These are phyloP conservation scores for Halisarca cf. caerulea DNA, from an alignment of 37 sponge, comb jelly and placozoan genomes.

Conservation along the genomic window DNA sequence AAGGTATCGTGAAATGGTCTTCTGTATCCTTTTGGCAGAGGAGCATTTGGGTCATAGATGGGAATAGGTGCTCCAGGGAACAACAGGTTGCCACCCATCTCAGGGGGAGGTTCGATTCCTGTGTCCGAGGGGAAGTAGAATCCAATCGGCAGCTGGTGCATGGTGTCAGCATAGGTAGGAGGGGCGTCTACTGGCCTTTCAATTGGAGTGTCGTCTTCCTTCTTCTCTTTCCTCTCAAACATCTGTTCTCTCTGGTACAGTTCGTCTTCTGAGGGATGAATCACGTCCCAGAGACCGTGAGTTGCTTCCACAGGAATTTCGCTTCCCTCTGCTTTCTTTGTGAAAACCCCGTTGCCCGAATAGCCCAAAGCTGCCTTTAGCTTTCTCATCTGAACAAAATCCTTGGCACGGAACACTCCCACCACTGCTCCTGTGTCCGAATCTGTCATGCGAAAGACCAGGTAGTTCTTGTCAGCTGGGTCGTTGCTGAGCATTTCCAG, in stretches of 20 bases:
- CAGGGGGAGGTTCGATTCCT: conserved; percentile 37
- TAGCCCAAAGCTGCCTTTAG: conserved; percentile 75
- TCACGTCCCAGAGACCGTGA: conserved; percentile 66
- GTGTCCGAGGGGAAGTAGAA: conserved; percentile 69
- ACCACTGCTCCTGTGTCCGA: conserved; percentile 29
- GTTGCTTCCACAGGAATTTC: conserved; percentile 57
- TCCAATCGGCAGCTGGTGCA: conserved; percentile 59
- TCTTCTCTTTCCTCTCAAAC: conserved; percentile 37
- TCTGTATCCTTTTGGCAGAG: conserved; percentile 48
- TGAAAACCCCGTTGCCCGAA: conserved; percentile 46
- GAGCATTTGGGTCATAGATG: conserved; percentile 55
- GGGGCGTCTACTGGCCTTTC: conserved; percentile 42
- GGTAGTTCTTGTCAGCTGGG: conserved; percentile 57
- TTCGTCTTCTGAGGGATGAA: conserved; percentile 73
- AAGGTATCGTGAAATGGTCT: conserved; percentile 79
- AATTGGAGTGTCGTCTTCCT: not conserved
- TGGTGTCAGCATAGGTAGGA: conserved; percentile 53
- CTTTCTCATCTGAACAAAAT: conserved; percentile 50
- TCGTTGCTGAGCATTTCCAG: conserved; percentile 56
- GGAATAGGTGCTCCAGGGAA: conserved; percentile 56
- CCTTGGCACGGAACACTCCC: conserved; percentile 42
- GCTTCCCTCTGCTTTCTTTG: conserved; percentile 31
- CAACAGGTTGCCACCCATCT: conserved; percentile 17
- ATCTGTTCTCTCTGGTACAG: conserved; percentile 43
- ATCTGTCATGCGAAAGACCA: conserved; percentile 53